Base-by-base conservation (phyloP, 2,888 invertebrate genomes). In the Didymodactylos carnosus region DNA sequence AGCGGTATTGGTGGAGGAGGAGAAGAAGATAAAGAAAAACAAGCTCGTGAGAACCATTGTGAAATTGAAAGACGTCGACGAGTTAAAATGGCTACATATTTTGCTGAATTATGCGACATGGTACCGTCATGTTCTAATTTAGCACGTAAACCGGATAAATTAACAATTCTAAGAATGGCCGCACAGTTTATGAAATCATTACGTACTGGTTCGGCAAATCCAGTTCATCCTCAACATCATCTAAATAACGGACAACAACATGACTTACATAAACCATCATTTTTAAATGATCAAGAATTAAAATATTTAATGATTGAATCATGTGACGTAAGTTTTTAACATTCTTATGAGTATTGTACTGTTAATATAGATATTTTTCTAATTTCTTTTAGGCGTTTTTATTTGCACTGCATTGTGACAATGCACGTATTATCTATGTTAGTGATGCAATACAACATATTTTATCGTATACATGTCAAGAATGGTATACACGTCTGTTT, bases 31-130 rank as follows among this genome's bases (percentile, higher is more conserved):
- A 75, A 72, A 49, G 75, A 72, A 62, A 75, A 75, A 40, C 75
- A 75, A 51, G 75, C 75, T n/a, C 49, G 95, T 83, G 95, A 95
- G 87, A 95, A 95, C 84, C 95, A 97, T 86, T 94, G 94, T 86
- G 95, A 97, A 86, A 98, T 98, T 84, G 98, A 98, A 85, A 88
- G 98, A 79, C 88, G 97, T 79, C 88, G 98, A 79, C 88, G 98
- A 79, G 97, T 97, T 88, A 98, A 98, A 89, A 98, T 98, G 98
- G 95, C 97, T 80, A 93, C 95, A 79, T 98, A 98, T 86, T 97
- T 98, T 84, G 95, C 95, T 82, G 97, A 98, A 86, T 87, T 98
- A 80, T 95, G 94, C 78, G 97, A 97, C 86, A 97, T 98, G 97
- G 95, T 97, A 82, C 97, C 97, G 81, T 94, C 97, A 80, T 95